Conservation (phyloP, 2,888 invertebrate genomes). For the Chrysodeixis includens region DNA sequence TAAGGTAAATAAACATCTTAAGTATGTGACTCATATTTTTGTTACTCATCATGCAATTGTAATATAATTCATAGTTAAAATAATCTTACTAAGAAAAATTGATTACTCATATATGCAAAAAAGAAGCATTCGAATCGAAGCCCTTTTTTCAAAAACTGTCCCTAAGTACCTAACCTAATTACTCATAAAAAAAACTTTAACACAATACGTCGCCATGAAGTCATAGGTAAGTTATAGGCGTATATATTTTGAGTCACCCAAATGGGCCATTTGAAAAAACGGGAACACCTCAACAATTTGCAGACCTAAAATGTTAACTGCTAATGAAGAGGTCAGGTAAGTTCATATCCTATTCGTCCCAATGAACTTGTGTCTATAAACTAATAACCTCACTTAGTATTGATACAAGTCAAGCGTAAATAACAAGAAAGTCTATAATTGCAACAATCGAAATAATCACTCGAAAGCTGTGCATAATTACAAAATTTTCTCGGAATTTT, state of each 20-base stretch:
- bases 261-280: background rate
- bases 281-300: background rate
- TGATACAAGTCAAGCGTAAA: background rate
- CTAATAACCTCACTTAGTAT: constrained; percentile 4
- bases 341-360: constrained; percentile 30
- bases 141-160: too few species aligned
- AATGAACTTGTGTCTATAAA: constrained; percentile 11
- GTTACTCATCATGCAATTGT: too few species aligned
- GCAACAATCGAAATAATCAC: background rate
- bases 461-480: constrained; percentile 2
- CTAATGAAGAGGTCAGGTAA: constrained; percentile 32
- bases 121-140: too few species aligned
- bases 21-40: too few species aligned
- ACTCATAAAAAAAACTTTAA: too few species aligned
- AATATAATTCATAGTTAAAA: too few species aligned
- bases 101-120: too few species aligned
- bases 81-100: too few species aligned
- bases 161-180: too few species aligned
- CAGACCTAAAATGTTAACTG: constrained; percentile 20
- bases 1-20: too few species aligned
- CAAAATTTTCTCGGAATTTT: background rate
- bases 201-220: too few species aligned
- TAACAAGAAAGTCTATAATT: constrained; percentile 1
- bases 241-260: too few species aligned
- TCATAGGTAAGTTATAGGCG: background rate